A percentile compares a stretch with the other conserved stretches of the same genome.
These are phyloP conservation scores for Conchocele bisecta DNA, from an alignment of 2,888 invertebrate species.

Conservation along the genomic window DNA sequence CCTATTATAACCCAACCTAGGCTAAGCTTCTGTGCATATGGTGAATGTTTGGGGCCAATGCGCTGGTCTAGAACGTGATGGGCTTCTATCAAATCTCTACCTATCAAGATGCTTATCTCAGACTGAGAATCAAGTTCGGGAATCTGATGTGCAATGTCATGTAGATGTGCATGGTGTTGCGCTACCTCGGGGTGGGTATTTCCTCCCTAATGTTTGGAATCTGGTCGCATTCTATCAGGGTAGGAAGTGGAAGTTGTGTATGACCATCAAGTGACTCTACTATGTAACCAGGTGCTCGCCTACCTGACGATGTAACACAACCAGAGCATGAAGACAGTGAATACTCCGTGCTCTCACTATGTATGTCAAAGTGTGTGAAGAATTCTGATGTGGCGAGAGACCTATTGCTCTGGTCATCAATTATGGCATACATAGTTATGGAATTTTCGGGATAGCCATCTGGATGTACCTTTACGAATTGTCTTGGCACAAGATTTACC, in stretches of 20 bases:
- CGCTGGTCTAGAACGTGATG: too few relatives aligned
- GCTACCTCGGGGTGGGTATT: conserved; percentile 48
- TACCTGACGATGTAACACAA: conserved; percentile 8
- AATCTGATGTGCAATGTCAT: conserved; percentile 22
- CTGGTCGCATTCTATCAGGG: conserved; percentile 41
- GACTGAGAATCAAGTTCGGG: conserved; percentile 16
- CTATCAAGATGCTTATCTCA: neutral
- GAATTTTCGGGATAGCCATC: conserved; percentile 18
- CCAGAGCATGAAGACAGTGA: conserved; percentile 47
- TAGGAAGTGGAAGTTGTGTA: conserved; percentile 14
- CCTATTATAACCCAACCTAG: conserved; percentile 12
- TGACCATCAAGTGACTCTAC: conserved; percentile 33
- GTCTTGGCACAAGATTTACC: conserved; percentile 59
- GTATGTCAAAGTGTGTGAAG: conserved; percentile 32
- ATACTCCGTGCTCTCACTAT: conserved; percentile 8
- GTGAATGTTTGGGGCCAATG: too few relatives aligned
- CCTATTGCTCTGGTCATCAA: conserved; percentile 60
- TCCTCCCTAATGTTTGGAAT: conserved; percentile 41
- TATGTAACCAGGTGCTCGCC: conserved; percentile 22
- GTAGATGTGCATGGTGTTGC: conserved; percentile 27
- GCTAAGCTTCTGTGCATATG: conserved; percentile 5
- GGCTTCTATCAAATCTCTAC: too few relatives aligned
- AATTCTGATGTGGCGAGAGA: conserved; percentile 41
- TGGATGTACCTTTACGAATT: conserved; percentile 39
- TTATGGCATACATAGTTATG: conserved; percentile 29